A percentile compares a stretch with the other conserved stretches of the same genome.
Evolutionary conservation across 2,888 invertebrate genomes (phyloP).

Genomic region (Agrilus biguttatus): DNA sequence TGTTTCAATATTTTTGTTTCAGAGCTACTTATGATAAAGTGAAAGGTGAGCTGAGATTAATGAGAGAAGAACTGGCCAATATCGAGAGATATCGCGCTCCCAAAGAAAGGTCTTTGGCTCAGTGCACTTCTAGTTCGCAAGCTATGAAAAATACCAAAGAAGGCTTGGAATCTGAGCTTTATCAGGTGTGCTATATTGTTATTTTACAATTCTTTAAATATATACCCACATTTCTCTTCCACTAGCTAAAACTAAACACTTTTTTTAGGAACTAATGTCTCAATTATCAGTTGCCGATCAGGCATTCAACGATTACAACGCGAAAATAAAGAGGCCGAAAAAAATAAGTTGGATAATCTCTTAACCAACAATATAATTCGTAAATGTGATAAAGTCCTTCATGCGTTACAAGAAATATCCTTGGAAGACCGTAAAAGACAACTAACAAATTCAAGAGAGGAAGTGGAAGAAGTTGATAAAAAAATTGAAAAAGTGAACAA

Average conservation of each 20-base stretch:
- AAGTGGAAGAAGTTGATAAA: constrained; percentile 65
- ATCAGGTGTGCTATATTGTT: constrained; percentile 54
- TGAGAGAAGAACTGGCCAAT: constrained; percentile 85
- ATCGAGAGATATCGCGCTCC: constrained; percentile 84
- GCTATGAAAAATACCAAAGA: constrained; percentile 93
- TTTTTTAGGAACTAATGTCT: constrained; percentile 63
- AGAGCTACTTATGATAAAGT: constrained; percentile 92
- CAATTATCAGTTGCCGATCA: constrained; percentile 89
- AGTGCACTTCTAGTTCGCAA: constrained; percentile 83
- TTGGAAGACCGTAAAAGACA: constrained; percentile 86
- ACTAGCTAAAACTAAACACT: background rate
- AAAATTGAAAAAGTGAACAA: constrained; percentile 68
- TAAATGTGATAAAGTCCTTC: constrained; percentile 64
- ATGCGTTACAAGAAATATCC: constrained; percentile 89
- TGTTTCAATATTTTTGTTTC: constrained; percentile 1
- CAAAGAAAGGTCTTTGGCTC: constrained; percentile 83
- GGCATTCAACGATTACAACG: constrained; percentile 72
- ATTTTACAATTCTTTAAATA: background rate
- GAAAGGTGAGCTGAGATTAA: constrained; percentile 85
- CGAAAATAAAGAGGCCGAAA: constrained; percentile 92
- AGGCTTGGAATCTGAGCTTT: constrained; percentile 84
- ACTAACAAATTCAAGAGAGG: constrained; percentile 67
- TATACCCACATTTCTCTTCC: constrained; percentile 1
- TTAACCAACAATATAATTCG: constrained; percentile 89
- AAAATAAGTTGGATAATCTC: constrained; percentile 92